Conservation (phyloP, 2,113 vertebrate species). For the Kryptolebias marmoratus region DNA sequence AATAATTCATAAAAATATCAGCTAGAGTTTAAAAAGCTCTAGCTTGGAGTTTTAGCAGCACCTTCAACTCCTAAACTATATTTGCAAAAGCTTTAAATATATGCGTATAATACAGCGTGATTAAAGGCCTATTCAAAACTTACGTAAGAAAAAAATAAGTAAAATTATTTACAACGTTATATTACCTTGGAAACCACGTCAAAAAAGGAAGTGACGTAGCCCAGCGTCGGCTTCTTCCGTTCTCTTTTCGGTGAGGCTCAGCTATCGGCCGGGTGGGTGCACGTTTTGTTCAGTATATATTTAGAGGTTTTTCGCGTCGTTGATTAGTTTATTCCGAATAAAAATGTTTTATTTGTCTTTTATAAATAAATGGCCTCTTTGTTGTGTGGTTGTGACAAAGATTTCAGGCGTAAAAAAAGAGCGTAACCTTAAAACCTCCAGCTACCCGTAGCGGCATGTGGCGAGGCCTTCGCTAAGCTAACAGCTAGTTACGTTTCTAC, state of each 20-base stretch:
- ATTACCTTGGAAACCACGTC: accelerated
- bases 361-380: accelerated
- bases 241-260: constrained; percentile 76
- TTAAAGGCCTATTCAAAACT: neutral
- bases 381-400: accelerated
- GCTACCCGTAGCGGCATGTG: constrained; percentile 59
- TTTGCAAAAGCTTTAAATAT: too few species aligned
- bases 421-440: neutral
- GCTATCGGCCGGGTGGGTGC: constrained; percentile 70
- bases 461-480: constrained; percentile 56
- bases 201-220: constrained; percentile 64
- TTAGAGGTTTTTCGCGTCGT: neutral
- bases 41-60: too few species aligned
- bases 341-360: accelerated
- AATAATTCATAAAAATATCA: too few species aligned
- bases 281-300: constrained; percentile 13
- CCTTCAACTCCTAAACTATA: too few species aligned
- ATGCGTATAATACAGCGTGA: neutral
- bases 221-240: constrained; percentile 17
- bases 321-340: neutral
- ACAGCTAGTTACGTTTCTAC: constrained; percentile 2
- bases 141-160: too few species aligned
- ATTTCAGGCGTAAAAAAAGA: neutral
- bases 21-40: too few species aligned
- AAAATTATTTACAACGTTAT: too few species aligned